Evolutionary conservation across 2,888 invertebrate genomes (phyloP), one percentile per base, ranked within the genome.

Genomic region (Erebia palarica): DNA sequence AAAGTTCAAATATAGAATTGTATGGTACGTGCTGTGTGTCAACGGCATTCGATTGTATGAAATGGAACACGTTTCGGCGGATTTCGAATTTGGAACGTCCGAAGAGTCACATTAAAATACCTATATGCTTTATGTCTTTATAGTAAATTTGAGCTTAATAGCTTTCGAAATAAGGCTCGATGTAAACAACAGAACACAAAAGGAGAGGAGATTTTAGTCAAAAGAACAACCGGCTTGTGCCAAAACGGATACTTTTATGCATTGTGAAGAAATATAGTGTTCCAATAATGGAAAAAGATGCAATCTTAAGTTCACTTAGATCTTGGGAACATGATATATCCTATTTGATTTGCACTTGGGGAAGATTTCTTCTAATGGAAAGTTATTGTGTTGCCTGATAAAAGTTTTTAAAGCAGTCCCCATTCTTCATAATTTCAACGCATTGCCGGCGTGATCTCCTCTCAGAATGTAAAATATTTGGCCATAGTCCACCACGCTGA

Each of bases 51-150:
- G 75, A 72, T 79, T 88, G 85, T 86, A 89, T 85, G 81, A 78
- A 84, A 80, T 67, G 81, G 82, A 91, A 91, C 91, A 85, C 79
- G 91, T 91, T 91, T 83, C 83, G 78, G 85, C 82, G 79, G 84
- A 85, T 82, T 86, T 82, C 78, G 79, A 82, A 81, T 82, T 80
- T 83, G 81, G 78, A 82, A 84, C 75, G 78, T 77, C 75, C 74
- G 70, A 74, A 72, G 76, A 71, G 72, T 73, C 69, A 67, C 63
- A 73, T 77, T 73, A 73, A 69, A 75, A 75, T 68, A 70, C 64
- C 76, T 75, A 68, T n/a, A 60, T 70, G 74, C 60, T 42, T 51
- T 67, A 65, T 68, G 64, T 66, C 63, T 67, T 76, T 74, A 72
- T 58, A 65, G 65, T 75, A 71, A 79, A 78, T 78, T 73, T 78